These are phyloP conservation scores for Tachystola acroxantha DNA, from an alignment of 2,888 invertebrate genomes.

Conservation along the genomic window DNA sequence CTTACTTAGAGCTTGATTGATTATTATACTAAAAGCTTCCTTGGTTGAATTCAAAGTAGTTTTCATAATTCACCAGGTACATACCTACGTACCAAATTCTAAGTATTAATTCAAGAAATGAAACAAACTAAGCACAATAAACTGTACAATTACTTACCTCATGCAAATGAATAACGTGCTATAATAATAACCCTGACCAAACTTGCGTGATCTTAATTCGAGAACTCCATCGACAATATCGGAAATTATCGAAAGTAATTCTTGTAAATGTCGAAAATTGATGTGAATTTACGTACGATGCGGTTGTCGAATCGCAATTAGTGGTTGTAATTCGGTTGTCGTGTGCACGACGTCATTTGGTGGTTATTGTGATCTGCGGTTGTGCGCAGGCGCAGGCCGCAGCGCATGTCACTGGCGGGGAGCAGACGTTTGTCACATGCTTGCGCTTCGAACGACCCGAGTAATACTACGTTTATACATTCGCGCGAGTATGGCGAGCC, in stretches of 20 bases:
- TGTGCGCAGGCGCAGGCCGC: constrained; percentile 17
- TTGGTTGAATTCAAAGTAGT: too few relatives aligned
- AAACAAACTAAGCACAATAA: too few relatives aligned
- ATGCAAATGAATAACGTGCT: not conserved
- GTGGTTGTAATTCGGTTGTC: constrained; percentile 39
- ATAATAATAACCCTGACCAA: too few relatives aligned
- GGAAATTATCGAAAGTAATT: constrained; percentile 38
- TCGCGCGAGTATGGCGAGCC: too few relatives aligned
- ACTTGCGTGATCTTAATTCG: constrained; percentile 28
- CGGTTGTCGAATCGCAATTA: constrained; percentile 53
- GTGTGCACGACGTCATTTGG: constrained; percentile 34
- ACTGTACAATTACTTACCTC: too few relatives aligned
- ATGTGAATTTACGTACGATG: constrained; percentile 35
- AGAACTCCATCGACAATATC: constrained; percentile 25
- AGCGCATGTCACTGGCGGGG: not conserved
- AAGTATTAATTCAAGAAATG: too few relatives aligned
- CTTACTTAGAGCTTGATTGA: too few relatives aligned
- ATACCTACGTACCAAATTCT: too few relatives aligned
- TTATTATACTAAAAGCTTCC: too few relatives aligned
- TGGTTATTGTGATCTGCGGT: constrained; percentile 34
- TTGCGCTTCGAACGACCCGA: not conserved
- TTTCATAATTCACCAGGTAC: too few relatives aligned
- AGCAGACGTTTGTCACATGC: not conserved
- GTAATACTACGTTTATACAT: not conserved
- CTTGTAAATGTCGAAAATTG: constrained; percentile 41